Base-by-base conservation (phyloP, 2,113 vertebrate species). In the Actenoides lindsayi region DNA sequence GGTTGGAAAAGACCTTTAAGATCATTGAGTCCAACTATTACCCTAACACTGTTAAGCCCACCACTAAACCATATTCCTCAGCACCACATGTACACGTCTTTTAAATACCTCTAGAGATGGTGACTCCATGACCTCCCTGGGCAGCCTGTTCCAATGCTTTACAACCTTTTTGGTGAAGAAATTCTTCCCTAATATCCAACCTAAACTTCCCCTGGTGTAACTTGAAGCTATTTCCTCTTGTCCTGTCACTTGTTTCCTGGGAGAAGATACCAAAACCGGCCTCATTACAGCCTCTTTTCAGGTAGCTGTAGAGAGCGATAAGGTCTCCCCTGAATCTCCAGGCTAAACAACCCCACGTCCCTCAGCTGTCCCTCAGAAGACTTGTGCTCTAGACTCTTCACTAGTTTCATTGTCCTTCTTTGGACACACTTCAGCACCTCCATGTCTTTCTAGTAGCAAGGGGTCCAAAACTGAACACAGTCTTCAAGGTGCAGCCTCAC, bases 51-150 rank as follows among this genome's bases (percentile, higher is more conserved):
- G 28, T 10, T 41, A 56, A 50, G 9, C 6, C 9, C 27, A 41
- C 10, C 13, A 42, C 30, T 37, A 82, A 89, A 74, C 20, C 35
- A 31, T 30, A 15, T 24, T 28, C 41, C 18, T 35, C 25, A 35
- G 50, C 5, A 4, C 35, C 77, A 51, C 8, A 16, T 51, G 50
- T 33, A 51, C 31, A 51, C 0, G 0, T 19, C 33, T 68, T 53
- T 53, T 67, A 59, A 79, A 60, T 60, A 23, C 5, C 8, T 53
- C 27, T 17, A 33, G 27, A 20, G 27, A 37, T 59, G 60, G 51
- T 5, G 25, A 57, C n/a, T 67, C 63, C 9, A 68, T 15, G 35
- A 42, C 30, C 42, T 19, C 28, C 25, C 37, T 37, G 17, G 33
- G 16, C 27, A 82, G 27, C 31, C 23, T 67, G 11, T 44, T 67